Evolutionary conservation across 2,797 vertebrate species (phyloP).

Genomic region (Rousettus madagascariensis): DNA sequence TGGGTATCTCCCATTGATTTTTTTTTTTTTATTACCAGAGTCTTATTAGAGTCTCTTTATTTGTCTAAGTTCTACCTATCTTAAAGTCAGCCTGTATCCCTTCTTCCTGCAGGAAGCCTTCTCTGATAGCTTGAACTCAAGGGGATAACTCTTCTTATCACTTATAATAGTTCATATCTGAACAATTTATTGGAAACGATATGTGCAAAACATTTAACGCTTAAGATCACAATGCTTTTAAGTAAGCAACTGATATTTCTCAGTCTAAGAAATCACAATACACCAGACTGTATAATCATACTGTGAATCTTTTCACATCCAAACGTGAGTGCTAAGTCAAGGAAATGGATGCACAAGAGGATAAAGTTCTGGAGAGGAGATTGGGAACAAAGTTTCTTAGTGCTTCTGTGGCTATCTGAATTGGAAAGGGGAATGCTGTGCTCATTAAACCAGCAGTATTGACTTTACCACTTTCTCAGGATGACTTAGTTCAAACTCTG

Average conservation of each 20-base stretch:
- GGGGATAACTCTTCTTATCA: not conserved
- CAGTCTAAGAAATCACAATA: conserved; percentile 11
- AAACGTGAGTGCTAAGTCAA: not conserved
- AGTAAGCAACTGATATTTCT: not conserved
- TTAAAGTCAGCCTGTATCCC: not conserved
- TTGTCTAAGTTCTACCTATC: not conserved
- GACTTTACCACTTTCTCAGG: not conserved
- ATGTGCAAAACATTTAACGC: not conserved
- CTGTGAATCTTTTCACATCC: not conserved
- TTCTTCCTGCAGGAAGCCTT: not conserved
- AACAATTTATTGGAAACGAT: not conserved
- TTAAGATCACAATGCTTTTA: not conserved
- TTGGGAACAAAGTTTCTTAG: not conserved
- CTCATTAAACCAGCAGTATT: not conserved
- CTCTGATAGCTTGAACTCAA: not conserved
- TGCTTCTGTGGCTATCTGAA: not conserved
- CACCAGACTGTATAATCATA: not conserved
- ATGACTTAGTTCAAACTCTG: not conserved
- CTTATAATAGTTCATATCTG: not conserved
- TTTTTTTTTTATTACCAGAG: not conserved
- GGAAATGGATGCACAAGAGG: not conserved
- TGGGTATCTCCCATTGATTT: not conserved
- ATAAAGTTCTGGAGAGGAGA: not conserved
- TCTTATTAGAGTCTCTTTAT: not conserved
- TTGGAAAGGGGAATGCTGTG: not conserved